These are phyloP conservation scores for Muscidifurax raptorellus DNA, from an alignment of 1,140 invertebrate genomes.

Conservation along the genomic window DNA sequence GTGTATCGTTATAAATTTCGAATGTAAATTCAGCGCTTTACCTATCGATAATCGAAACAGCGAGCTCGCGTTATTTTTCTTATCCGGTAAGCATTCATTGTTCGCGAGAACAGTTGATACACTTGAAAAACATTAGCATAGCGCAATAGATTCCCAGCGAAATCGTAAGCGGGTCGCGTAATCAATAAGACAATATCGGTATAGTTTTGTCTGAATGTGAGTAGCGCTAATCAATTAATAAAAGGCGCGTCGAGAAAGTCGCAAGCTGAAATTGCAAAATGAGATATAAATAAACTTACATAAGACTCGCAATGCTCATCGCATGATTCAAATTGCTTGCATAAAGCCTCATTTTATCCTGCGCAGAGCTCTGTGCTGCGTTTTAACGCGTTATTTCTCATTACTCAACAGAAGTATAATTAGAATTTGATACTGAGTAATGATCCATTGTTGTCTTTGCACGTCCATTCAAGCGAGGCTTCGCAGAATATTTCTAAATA, in stretches of 20 bases:
- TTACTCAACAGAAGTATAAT: not conserved
- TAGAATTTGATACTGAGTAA: not conserved
- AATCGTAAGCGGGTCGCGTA: too few species aligned
- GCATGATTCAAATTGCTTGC: not conserved
- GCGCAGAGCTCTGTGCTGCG: too few species aligned
- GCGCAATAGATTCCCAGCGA: too few species aligned
- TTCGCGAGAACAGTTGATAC: too few species aligned
- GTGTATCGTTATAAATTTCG: too few species aligned
- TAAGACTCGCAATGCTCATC: not conserved
- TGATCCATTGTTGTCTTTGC: not conserved
- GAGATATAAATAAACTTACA: not conserved
- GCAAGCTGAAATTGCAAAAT: not conserved
- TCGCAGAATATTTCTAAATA: not conserved
- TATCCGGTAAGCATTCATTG: not conserved
- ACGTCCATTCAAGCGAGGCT: not conserved
- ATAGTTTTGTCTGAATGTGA: too few species aligned
- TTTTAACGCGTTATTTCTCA: not conserved
- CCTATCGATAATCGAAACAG: too few species aligned
- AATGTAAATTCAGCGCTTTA: too few species aligned
- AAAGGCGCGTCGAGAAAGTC: not conserved
- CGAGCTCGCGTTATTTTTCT: slow-evolving; percentile 5
- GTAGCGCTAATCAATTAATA: not conserved
- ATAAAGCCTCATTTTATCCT: not conserved
- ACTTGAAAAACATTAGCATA: too few species aligned
- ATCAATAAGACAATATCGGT: too few species aligned